Percentiles rank a stretch among this genome's conserved stretches.
phyloP scores from a whole-genome alignment of 2,888 invertebrate species.

The Embidobia sp. region DNA sequence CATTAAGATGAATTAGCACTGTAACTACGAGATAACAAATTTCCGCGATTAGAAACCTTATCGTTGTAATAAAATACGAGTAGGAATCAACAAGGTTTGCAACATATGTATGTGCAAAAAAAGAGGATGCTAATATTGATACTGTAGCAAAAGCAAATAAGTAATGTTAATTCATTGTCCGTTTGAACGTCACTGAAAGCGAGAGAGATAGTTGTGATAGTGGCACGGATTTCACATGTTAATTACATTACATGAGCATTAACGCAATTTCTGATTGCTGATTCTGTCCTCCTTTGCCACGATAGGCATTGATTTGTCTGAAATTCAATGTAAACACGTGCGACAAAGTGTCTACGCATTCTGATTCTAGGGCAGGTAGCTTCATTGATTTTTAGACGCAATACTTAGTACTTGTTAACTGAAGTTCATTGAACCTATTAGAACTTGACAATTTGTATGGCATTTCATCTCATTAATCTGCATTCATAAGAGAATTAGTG shows the following conservation, averaged over 20 bases:
- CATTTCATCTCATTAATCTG: conserved; percentile 26
- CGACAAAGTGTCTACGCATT: conserved; percentile 20
- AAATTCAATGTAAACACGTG: conserved; percentile 40
- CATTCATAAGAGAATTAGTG: conserved; percentile 11
- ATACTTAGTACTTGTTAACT: conserved; percentile 35
- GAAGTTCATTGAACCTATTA: conserved; percentile 54
- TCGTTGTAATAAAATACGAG: conserved; percentile 21
- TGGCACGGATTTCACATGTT: conserved; percentile 51
- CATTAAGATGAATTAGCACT: background rate
- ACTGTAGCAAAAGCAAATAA: conserved; percentile 8
- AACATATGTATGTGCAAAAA: background rate
- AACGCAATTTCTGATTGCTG: conserved; percentile 24
- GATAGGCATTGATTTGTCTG: background rate
- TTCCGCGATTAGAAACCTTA: conserved; percentile 18
- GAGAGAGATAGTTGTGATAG: conserved; percentile 13
- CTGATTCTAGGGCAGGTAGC: conserved; percentile 61
- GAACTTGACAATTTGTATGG: conserved; percentile 19
- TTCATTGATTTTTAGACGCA: conserved; percentile 60
- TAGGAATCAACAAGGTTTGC: conserved; percentile 1
- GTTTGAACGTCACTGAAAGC: conserved; percentile 11
- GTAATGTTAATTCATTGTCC: conserved; percentile 30
- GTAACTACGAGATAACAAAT: background rate
- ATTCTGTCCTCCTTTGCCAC: conserved; percentile 8
- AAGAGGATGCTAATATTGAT: conserved; percentile 28
- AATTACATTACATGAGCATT: conserved; percentile 45